Conservation (phyloP, 2,113 vertebrate species). For the Aphelocoma coerulescens region DNA sequence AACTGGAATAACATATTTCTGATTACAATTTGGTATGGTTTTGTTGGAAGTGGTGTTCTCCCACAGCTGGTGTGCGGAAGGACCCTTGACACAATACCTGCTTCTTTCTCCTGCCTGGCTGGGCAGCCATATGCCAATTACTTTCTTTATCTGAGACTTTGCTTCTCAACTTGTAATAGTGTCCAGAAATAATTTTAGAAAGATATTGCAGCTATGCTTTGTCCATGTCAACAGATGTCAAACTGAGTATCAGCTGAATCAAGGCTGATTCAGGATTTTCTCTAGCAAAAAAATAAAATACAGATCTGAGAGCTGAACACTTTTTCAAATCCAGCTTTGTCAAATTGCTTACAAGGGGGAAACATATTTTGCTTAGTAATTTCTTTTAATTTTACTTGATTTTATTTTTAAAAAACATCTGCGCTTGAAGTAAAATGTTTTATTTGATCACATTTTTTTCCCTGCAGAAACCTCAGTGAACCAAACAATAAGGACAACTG, state of each 20-base stretch:
- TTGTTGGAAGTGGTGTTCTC: not conserved
- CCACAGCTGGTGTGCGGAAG: not conserved
- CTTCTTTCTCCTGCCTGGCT: not conserved
- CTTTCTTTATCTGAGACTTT: not conserved
- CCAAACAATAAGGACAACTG: constrained; percentile 20
- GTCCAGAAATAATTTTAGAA: not conserved
- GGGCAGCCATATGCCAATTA: not conserved
- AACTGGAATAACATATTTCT: not conserved
- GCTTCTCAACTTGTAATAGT: not conserved
- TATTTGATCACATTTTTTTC: not conserved
- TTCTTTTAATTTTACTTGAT: not conserved
- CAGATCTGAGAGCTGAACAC: not conserved
- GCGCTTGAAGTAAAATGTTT: not conserved
- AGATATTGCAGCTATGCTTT: not conserved
- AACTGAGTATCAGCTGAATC: not conserved
- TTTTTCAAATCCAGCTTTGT: not conserved
- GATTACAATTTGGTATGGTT: not conserved
- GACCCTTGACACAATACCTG: not conserved
- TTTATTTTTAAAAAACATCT: not conserved
- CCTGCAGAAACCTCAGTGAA: not conserved
- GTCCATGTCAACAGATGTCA: not conserved
- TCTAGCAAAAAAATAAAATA: not conserved
- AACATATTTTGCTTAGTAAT: not conserved
- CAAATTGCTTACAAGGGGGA: not conserved
- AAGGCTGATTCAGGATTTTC: not conserved